These are phyloP conservation scores for Threskiornis aethiopicus DNA, from an alignment of 2,797 vertebrate genomes.

Conservation along the genomic window DNA sequence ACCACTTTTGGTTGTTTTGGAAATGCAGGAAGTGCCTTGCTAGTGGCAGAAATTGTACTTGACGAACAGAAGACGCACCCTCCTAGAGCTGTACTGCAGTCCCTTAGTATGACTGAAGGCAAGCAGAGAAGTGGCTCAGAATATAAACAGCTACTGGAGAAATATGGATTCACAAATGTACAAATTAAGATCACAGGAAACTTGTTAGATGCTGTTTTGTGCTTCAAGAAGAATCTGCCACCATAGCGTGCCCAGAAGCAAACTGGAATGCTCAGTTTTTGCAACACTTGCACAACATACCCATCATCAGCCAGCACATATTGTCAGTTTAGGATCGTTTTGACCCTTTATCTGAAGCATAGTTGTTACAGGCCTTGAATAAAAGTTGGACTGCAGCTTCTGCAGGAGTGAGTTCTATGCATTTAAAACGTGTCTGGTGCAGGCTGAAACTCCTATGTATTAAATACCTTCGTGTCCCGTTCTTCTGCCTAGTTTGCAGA, in stretches of 20 bases:
- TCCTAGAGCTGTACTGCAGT: slow-evolving; percentile 82
- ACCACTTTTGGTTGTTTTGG: slow-evolving; percentile 28
- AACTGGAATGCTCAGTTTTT: background rate
- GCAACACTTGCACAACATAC: background rate
- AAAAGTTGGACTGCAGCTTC: background rate
- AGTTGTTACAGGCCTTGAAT: background rate
- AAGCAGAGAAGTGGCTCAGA: slow-evolving; percentile 83
- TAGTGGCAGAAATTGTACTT: slow-evolving; percentile 88
- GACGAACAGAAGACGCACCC: slow-evolving; percentile 78
- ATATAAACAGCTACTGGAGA: slow-evolving; percentile 82
- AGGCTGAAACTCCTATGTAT: background rate
- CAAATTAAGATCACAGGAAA: slow-evolving; percentile 78
- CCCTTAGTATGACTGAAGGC: slow-evolving; percentile 87
- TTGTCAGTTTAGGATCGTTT: background rate
- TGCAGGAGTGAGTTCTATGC: background rate
- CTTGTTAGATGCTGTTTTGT: slow-evolving; percentile 83
- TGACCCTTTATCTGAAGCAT: background rate
- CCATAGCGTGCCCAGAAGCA: background rate
- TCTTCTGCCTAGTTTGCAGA: background rate
- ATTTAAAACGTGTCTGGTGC: background rate
- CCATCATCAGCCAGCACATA: background rate
- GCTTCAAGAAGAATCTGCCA: slow-evolving; percentile 70
- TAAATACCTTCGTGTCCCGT: background rate
- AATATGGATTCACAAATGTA: slow-evolving; percentile 76
- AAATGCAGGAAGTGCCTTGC: slow-evolving; percentile 81